A percentile compares a stretch with the other conserved stretches of the same genome.
These are phyloP conservation scores for Nomada fabriciana DNA, from an alignment of 2,888 invertebrate species.

Conservation along the genomic window DNA sequence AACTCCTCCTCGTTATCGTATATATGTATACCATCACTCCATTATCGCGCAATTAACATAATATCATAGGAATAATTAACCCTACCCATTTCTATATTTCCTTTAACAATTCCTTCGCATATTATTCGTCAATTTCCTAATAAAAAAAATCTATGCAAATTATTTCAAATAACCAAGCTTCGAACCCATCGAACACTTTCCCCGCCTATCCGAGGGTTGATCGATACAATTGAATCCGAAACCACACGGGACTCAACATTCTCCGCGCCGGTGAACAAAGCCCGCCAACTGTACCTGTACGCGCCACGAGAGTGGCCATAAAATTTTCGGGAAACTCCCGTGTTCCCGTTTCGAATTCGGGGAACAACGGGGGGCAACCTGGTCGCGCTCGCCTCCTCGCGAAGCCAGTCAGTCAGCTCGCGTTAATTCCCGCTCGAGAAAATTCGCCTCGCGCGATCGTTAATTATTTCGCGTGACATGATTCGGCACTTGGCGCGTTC, in stretches of 20 bases:
- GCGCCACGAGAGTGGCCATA: not conserved
- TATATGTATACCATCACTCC: too few species aligned
- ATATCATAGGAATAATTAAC: too few species aligned
- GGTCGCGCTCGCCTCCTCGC: not conserved
- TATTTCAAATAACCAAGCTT: too few species aligned
- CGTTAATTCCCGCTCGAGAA: conserved; percentile 73
- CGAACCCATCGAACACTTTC: too few species aligned
- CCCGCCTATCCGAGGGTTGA: too few species aligned
- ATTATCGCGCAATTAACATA: too few species aligned
- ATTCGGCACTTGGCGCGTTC: conserved; percentile 73
- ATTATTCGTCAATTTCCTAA: too few species aligned
- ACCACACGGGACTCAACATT: not conserved
- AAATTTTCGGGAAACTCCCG: conserved; percentile 41
- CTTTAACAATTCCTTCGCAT: too few species aligned
- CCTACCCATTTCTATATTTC: too few species aligned
- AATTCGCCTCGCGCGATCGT: conserved; percentile 77
- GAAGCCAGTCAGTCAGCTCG: conserved; percentile 12
- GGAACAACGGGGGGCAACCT: conserved; percentile 18
- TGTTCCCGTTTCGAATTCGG: conserved; percentile 11
- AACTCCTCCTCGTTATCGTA: too few species aligned
- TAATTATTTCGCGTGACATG: conserved; percentile 82
- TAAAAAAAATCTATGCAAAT: too few species aligned
- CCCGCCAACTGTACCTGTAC: not conserved
- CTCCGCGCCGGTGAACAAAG: not conserved
- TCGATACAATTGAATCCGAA: too few species aligned